Evolutionary conservation across 2,113 vertebrate genomes (phyloP), one percentile per base, ranked within the genome.

Genomic region (Pollimyrus isidori): DNA sequence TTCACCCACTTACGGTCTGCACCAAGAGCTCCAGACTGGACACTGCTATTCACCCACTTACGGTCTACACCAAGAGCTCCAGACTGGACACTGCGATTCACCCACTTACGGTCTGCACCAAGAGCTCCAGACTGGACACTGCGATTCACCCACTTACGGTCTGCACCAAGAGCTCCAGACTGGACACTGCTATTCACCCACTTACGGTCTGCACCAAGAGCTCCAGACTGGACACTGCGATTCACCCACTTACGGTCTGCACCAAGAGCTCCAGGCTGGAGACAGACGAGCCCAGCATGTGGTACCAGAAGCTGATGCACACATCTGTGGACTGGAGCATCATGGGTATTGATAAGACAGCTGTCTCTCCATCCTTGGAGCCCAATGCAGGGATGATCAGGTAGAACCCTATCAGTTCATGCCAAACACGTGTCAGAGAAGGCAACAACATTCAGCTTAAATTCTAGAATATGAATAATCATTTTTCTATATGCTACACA

Each of bases 241-340:
- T 26, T 0, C 3, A 19, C 19, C 49, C 48, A 91, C 90, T 23
- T 92, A 95, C 95, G 1, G 80, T 94, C 53, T 94, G 58, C 90
- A 95, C 73, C 17, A 94, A 86, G 87, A 96, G 92, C 88, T 96
- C 92, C 88, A 96, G 89, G 53, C 65, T 90, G 88, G 94, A 94
- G 45, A 96, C 92, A 30, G 94, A 94, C 39, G 95, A 90, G 26
- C 96, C 96, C 0, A 92, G 91, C 94, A 96, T 95, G 91, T 93
- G 94, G 89, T 94, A 95, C 96, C 96, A 96, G 93, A 96, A 96
- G 69, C 90, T 92, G 83, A 96, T 90, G 91, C 96, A 96, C 53
- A 95, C 21, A 9, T 92, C 87, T 80, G 92, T 87, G 3, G 76
- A 26, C 4, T 73, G 73, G 17, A 13, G 15, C 19, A 39, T 17